Percentiles rank a stretch among this genome's conserved stretches.
phyloP scores from a whole-genome alignment of 2,113 vertebrate species.

The Ctenodactylus gundi region DNA sequence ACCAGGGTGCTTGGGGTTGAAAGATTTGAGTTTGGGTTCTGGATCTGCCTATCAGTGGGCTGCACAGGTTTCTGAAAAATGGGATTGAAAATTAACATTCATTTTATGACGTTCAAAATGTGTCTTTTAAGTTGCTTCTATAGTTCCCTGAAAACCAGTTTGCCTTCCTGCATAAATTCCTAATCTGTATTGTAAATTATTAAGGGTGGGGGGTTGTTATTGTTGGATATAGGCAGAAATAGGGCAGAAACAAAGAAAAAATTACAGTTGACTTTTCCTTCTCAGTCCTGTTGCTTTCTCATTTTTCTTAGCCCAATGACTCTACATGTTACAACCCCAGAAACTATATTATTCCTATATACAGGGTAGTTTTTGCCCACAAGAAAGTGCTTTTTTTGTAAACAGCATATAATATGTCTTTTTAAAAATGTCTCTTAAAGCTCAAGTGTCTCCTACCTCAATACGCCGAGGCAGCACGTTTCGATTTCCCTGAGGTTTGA shows the following conservation, averaged over 20 bases:
- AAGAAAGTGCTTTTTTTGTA: background rate
- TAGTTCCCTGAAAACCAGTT: background rate
- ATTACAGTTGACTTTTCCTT: background rate
- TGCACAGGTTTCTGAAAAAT: background rate
- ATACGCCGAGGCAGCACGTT: background rate
- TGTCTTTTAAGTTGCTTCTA: background rate
- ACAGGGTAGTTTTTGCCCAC: background rate
- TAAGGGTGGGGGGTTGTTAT: background rate
- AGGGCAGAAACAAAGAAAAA: background rate
- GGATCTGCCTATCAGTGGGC: background rate
- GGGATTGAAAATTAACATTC: background rate
- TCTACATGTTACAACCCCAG: background rate
- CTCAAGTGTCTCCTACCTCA: background rate
- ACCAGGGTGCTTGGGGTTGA: background rate
- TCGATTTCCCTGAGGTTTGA: background rate
- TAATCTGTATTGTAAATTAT: background rate
- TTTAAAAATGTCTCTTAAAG: background rate
- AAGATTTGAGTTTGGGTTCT: background rate
- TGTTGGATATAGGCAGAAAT: background rate
- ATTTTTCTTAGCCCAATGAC: background rate
- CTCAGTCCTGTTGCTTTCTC: background rate
- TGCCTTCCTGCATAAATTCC: background rate
- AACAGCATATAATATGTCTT: background rate
- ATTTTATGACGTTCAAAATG: background rate
- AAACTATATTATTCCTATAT: background rate